Percentiles rank a stretch among this genome's conserved stretches.
Evolutionary conservation across 2,888 invertebrate species (phyloP).

Genomic region (Microdon myrmicae): DNA sequence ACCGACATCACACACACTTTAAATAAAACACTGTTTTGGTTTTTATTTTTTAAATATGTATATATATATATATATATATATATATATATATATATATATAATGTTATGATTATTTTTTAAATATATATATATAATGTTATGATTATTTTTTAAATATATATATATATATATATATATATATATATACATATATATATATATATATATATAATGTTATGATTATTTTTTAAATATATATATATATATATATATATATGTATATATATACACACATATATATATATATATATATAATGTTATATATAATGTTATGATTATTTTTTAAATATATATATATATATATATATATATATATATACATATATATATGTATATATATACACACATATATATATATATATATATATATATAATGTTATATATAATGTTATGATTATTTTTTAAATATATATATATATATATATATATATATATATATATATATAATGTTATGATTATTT

Average conservation of each 20-base stretch:
- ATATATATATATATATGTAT: conserved; percentile 36
- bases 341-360: conserved; percentile 1
- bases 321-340: conserved; percentile 29
- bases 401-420: conserved; percentile 26
- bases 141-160: conserved; percentile 53
- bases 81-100: background rate
- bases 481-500: conserved; percentile 9
- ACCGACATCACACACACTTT: too few relatives aligned
- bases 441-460: background rate
- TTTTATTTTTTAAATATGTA: conserved; percentile 42
- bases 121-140: background rate
- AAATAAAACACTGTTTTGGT: too few relatives aligned
- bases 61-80: conserved; percentile 6
- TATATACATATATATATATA: too few relatives aligned
- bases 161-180: conserved; percentile 44
- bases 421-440: too few relatives aligned
- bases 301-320: conserved; percentile 54
- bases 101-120: conserved; percentile 22
- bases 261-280: too few relatives aligned
- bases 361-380: conserved; percentile 7
- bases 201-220: background rate
- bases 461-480: background rate
- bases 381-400: conserved; percentile 53
- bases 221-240: conserved; percentile 54
- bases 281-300: conserved; percentile 1